These are phyloP conservation scores for Sturnus vulgaris DNA, from an alignment of 2,113 vertebrate species.

Conservation along the genomic window DNA sequence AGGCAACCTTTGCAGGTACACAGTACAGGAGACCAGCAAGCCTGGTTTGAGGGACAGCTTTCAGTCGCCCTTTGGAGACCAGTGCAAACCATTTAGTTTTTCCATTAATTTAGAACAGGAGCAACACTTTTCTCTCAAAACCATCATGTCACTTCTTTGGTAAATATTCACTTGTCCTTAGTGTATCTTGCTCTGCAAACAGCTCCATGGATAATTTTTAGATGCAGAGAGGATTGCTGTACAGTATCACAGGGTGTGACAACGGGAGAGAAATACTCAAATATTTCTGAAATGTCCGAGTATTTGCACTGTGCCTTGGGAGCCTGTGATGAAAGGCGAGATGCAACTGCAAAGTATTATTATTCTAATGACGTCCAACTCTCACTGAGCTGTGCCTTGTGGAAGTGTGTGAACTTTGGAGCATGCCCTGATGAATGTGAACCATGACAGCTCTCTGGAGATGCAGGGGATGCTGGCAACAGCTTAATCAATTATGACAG, in stretches of 20 bases:
- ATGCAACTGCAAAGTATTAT: constrained; percentile 23
- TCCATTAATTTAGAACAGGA: not conserved
- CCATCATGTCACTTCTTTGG: not conserved
- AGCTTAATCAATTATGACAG: constrained; percentile 69
- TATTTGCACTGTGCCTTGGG: not conserved
- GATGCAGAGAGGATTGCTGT: not conserved
- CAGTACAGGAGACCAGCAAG: not conserved
- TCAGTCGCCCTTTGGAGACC: not conserved
- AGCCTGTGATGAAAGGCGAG: constrained; percentile 23
- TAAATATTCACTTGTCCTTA: not conserved
- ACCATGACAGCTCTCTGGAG: constrained; percentile 61
- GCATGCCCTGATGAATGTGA: constrained; percentile 59
- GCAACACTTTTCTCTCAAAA: not conserved
- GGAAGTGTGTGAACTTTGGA: constrained; percentile 64
- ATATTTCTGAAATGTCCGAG: not conserved
- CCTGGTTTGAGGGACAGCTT: not conserved
- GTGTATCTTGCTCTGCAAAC: not conserved
- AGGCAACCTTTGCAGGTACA: not conserved
- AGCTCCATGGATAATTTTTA: not conserved
- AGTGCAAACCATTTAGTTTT: not conserved
- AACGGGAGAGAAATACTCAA: not conserved
- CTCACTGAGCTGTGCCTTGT: constrained; percentile 42
- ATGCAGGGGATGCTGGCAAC: constrained; percentile 37
- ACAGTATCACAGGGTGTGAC: not conserved
- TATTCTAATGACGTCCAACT: constrained; percentile 17